Evolutionary conservation across 2,113 vertebrate genomes (phyloP).

Genomic region (Tympanuchus pallidicinctus): DNA sequence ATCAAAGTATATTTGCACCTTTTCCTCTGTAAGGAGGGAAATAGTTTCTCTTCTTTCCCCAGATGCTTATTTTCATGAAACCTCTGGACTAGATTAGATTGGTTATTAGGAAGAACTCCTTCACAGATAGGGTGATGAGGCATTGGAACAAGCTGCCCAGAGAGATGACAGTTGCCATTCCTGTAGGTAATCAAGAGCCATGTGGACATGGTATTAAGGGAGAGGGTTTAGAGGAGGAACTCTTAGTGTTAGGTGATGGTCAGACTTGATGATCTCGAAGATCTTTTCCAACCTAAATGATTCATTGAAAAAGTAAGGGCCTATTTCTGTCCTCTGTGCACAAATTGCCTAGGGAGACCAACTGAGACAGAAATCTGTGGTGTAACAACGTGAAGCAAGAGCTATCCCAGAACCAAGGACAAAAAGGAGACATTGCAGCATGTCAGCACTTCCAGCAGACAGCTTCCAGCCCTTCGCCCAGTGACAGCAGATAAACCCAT

Average conservation of each 20-base stretch:
- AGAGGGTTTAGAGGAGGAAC: not conserved
- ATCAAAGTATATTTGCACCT: not conserved
- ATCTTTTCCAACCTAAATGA: not conserved
- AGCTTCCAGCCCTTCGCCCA: not conserved
- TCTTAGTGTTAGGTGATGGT: not conserved
- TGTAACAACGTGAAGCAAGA: not conserved
- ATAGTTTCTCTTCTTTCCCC: not conserved
- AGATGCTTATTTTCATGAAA: not conserved
- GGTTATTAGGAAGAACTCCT: not conserved
- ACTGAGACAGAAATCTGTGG: not conserved
- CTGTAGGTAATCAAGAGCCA: not conserved
- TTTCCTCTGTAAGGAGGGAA: not conserved
- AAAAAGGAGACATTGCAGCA: not conserved
- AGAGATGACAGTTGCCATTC: not conserved
- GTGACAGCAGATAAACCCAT: not conserved
- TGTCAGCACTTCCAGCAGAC: not conserved
- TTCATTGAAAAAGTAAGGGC: not conserved
- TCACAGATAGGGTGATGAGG: not conserved
- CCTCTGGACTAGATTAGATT: fast-evolving
- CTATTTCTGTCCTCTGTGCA: not conserved
- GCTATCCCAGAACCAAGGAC: not conserved
- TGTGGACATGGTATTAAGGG: not conserved
- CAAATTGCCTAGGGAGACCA: not conserved
- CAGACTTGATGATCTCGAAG: not conserved
- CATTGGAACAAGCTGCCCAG: not conserved